Conservation (phyloP, 2,797 vertebrate species). For the Todus mexicanus region DNA sequence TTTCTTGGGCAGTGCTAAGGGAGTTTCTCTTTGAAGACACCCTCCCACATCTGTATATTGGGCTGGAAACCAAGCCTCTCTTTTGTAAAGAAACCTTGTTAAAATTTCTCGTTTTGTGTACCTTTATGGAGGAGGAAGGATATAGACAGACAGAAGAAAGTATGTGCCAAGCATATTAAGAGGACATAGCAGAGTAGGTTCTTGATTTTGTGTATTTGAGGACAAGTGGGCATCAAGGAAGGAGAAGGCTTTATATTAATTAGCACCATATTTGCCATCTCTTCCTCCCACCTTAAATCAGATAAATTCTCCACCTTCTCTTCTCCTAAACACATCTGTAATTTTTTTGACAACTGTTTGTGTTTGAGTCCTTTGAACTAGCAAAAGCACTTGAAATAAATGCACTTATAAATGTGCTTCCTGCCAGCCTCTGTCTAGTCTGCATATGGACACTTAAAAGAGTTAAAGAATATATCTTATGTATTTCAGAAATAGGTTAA, state of each 20-base stretch:
- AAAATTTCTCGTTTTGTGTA: conserved; percentile 53
- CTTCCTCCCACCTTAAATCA: neutral
- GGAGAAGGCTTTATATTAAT: conserved; percentile 15
- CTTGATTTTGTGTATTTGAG: neutral
- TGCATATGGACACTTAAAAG: conserved; percentile 40
- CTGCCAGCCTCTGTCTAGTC: conserved; percentile 33
- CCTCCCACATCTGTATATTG: neutral
- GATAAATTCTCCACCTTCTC: neutral
- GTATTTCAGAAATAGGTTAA: conserved; percentile 28
- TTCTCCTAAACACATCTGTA: neutral
- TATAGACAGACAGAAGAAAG: neutral
- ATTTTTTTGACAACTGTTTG: neutral
- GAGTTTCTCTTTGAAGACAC: conserved; percentile 2
- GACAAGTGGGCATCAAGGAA: neutral
- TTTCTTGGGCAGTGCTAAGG: neutral
- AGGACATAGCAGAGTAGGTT: neutral
- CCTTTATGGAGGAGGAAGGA: conserved; percentile 1
- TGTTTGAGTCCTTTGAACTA: conserved; percentile 45
- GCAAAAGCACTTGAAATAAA: conserved; percentile 38
- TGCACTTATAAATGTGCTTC: conserved; percentile 18
- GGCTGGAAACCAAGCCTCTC: conserved; percentile 36
- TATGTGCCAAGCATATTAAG: neutral
- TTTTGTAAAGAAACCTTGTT: conserved; percentile 43
- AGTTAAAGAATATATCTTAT: neutral
- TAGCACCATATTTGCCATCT: neutral